These are phyloP conservation scores for Oceanodroma leucorhoa DNA, from an alignment of 2,797 vertebrate genomes.

Conservation along the genomic window DNA sequence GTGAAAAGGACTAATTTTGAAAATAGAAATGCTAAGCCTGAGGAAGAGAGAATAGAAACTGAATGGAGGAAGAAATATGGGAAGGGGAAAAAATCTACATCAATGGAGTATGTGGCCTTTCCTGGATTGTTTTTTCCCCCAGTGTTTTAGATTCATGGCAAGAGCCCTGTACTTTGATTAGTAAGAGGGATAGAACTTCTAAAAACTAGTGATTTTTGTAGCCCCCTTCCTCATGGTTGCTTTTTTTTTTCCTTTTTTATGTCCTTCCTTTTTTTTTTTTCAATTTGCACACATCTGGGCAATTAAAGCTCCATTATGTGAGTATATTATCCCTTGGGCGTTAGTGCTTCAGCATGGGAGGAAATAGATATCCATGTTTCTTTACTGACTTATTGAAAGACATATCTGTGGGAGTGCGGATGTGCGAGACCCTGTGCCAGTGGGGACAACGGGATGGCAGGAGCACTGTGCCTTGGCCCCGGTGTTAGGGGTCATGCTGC, in stretches of 20 bases:
- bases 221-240: background rate
- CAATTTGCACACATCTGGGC: background rate
- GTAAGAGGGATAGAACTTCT: background rate
- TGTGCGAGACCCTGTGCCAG: background rate
- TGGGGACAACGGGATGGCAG: background rate
- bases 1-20: background rate
- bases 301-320: background rate
- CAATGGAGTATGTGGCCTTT: background rate
- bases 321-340: background rate
- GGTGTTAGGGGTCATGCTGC: background rate
- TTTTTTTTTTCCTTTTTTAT: background rate
- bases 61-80: background rate
- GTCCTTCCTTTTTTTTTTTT: fast-evolving
- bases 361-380: background rate
- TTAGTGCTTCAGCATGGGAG: background rate
- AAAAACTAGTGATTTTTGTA: background rate
- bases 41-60: background rate
- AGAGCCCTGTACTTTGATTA: background rate
- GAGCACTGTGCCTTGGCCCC: background rate
- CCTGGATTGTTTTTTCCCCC: background rate
- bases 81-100: background rate
- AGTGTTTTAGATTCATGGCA: background rate
- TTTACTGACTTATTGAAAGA: background rate
- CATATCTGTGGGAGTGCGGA: fast-evolving
- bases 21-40: background rate